Evolutionary conservation across 64 coral and sea anemone species (phyloP).

Genomic region (Stichodactyla mertensii): DNA sequence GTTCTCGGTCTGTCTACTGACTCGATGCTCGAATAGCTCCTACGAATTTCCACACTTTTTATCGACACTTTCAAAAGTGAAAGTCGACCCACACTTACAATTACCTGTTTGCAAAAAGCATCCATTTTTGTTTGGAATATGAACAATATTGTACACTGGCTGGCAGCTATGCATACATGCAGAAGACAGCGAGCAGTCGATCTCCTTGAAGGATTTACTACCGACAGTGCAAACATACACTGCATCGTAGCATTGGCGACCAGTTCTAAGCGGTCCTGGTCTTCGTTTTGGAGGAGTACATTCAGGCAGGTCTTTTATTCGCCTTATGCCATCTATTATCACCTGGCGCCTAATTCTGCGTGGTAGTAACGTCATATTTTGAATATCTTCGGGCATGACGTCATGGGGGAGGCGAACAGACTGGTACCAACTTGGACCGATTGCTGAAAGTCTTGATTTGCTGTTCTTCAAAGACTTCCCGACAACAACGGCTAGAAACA

Average conservation of each 20-base stretch:
- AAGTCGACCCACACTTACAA: neutral
- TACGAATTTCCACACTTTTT: too few relatives aligned
- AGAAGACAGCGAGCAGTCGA: neutral
- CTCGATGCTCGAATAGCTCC: too few relatives aligned
- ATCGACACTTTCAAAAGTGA: too few relatives aligned
- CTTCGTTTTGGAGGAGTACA: neutral
- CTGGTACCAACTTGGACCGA: neutral
- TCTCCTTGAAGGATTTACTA: neutral
- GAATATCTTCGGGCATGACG: neutral
- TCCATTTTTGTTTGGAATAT: neutral
- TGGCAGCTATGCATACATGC: neutral
- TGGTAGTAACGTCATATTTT: neutral
- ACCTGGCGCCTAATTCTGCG: neutral
- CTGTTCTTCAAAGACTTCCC: neutral
- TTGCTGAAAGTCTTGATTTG: neutral
- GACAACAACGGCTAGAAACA: neutral
- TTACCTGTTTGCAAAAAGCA: neutral
- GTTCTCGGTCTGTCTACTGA: too few relatives aligned
- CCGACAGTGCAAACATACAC: neutral
- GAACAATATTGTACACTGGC: neutral
- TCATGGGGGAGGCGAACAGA: neutral
- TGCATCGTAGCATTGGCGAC: neutral
- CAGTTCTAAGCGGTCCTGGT: neutral
- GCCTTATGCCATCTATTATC: neutral
- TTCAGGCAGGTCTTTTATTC: neutral